Percentiles rank a stretch among this genome's conserved stretches.
These are phyloP conservation scores for Pandemis corylana DNA, from an alignment of 2,888 invertebrate genomes.

Conservation along the genomic window DNA sequence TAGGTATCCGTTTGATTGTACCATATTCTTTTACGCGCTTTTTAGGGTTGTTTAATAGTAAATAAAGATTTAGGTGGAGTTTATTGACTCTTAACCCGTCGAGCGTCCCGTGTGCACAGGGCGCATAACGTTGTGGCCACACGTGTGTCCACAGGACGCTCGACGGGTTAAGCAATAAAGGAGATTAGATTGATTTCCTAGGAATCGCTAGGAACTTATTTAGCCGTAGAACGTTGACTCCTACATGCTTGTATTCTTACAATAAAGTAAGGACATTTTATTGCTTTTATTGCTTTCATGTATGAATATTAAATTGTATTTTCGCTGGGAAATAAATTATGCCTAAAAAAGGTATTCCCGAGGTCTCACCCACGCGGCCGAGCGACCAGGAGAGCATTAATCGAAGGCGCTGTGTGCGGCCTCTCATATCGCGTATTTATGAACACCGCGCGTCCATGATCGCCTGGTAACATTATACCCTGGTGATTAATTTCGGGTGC, in stretches of 20 bases:
- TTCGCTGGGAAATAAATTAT: conserved; percentile 29
- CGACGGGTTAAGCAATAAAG: conserved; percentile 37
- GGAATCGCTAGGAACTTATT: not conserved
- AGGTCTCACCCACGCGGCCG: conserved; percentile 67
- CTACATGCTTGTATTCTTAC: not conserved
- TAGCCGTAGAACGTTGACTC: not conserved
- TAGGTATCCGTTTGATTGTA: conserved; percentile 47
- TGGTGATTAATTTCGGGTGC: conserved; percentile 67
- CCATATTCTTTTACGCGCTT: conserved; percentile 41
- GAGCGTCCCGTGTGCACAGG: too few relatives aligned
- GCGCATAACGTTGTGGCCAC: too few relatives aligned
- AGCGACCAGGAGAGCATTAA: conserved; percentile 70
- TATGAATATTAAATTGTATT: conserved; percentile 33
- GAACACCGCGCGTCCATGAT: conserved; percentile 71
- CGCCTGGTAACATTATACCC: conserved; percentile 75
- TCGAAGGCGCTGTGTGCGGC: conserved; percentile 79
- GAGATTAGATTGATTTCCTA: conserved; percentile 28
- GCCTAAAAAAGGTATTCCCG: conserved; percentile 27
- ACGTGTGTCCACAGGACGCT: too few relatives aligned
- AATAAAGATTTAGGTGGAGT: conserved; percentile 41
- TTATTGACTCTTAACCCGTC: conserved; percentile 40
- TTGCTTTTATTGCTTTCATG: conserved; percentile 19
- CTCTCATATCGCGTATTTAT: conserved; percentile 78
- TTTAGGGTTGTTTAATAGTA: conserved; percentile 42
- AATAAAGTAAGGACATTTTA: conserved; percentile 16